Evolutionary conservation across 2,113 vertebrate species (phyloP), one percentile per base, ranked within the genome.

Genomic region (Acanthochromis polyacanthus): DNA sequence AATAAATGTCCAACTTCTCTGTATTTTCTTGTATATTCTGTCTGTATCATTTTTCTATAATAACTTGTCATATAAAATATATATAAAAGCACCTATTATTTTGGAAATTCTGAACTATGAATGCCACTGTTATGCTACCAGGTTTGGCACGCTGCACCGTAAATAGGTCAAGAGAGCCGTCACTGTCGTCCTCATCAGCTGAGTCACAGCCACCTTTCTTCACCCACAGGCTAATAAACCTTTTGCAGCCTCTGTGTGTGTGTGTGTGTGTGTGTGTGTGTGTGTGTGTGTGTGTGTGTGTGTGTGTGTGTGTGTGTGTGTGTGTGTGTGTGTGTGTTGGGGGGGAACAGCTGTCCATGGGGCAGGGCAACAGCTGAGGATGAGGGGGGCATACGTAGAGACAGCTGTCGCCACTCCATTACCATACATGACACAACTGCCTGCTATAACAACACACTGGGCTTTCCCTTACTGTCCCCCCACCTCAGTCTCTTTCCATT

Each of bases 331-430:
- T 43, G 40, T 43, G 40, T 43, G 48, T 68, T 88, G 82, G 32
- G 88, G 91, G 90, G 89, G 90, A 96, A 96, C 97, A 98, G 98
- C 97, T 98, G 97, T 95, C 95, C 92, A 84, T 87, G 91, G 94
- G 95, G 95, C 94, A 95, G 95, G 96, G 94, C 95, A 96, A 95
- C 97, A 98, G 96, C 97, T 97, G 98, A 97, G 94, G 94, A 93
- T 88, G 94, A 92, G 89, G 89, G 92, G 91, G 90, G 93, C 91
- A 92, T 90, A 93, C 93, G 92, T 88, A 75, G 82, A 84, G 94
- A 95, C 93, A 95, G 96, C 96, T 97, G 96, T 95, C 93, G 80
- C 92, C 90, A 95, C 93, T 92, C 94, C 93, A 92, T 94, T 95
- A 94, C 93, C 90, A 80, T 90, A 87, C 91, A 93, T 70, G 88